These are phyloP conservation scores for Ia io DNA, from an alignment of 2,113 vertebrate species.

Conservation along the genomic window DNA sequence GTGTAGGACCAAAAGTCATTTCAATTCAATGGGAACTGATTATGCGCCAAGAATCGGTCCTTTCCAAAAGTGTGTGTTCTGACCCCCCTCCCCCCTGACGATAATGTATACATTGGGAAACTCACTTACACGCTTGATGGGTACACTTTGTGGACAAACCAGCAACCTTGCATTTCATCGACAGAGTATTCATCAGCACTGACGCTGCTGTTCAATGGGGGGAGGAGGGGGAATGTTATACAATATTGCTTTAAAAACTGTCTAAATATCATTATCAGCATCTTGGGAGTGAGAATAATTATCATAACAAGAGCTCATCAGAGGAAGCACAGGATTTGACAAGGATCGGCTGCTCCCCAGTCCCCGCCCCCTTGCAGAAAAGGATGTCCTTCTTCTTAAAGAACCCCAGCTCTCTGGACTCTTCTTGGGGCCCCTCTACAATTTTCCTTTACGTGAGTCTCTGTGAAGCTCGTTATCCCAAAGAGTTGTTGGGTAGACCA, in stretches of 20 bases:
- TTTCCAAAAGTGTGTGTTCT: conserved; percentile 75
- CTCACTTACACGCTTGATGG: conserved; percentile 68
- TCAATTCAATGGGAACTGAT: conserved; percentile 83
- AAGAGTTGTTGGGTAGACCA: neutral
- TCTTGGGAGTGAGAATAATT: conserved; percentile 71
- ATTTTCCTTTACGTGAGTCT: neutral
- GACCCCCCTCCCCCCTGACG: conserved; percentile 33
- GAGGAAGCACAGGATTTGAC: conserved; percentile 53
- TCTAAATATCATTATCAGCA: conserved; percentile 79
- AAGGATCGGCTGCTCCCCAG: neutral
- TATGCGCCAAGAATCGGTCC: conserved; percentile 75
- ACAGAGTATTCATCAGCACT: conserved; percentile 66
- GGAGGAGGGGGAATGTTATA: conserved; percentile 41
- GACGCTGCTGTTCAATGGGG: conserved; percentile 52
- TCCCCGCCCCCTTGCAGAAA: neutral
- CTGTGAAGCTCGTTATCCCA: neutral
- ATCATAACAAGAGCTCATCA: conserved; percentile 71
- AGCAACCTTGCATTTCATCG: conserved; percentile 59
- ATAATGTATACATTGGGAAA: conserved; percentile 79
- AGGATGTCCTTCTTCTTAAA: neutral
- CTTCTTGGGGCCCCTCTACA: neutral
- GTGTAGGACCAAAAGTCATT: conserved; percentile 81
- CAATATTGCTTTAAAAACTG: conserved; percentile 74
- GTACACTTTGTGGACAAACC: conserved; percentile 73
- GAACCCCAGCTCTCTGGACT: neutral